Conservation (phyloP, 1,140 invertebrate genomes). For the Leptinotarsa texana region DNA sequence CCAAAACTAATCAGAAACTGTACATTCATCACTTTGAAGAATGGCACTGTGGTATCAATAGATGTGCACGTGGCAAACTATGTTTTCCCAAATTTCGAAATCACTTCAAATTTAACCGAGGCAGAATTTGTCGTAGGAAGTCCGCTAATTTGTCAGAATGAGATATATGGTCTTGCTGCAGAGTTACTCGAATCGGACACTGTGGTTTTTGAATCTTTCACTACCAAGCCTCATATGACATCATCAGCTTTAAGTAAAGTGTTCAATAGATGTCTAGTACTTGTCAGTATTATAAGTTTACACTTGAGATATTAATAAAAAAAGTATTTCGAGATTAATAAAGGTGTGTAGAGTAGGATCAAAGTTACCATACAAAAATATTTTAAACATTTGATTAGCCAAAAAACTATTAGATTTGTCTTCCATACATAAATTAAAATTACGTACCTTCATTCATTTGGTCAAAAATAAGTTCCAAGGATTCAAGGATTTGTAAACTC, state of each 20-base stretch:
- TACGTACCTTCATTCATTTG: too few relatives aligned
- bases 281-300: background rate
- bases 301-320: too few relatives aligned
- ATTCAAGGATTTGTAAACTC: too few relatives aligned
- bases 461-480: too few relatives aligned
- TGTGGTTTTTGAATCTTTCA: conserved; percentile 20
- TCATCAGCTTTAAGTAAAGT: background rate
- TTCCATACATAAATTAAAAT: too few relatives aligned
- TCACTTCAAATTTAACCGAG: background rate
- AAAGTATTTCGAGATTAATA: too few relatives aligned
- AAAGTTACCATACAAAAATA: too few relatives aligned
- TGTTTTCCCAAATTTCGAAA: background rate
- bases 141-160: conserved; percentile 20
- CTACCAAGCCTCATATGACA: too few relatives aligned
- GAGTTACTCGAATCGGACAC: background rate
- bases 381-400: too few relatives aligned
- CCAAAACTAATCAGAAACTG: conserved; percentile 9
- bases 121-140: conserved; percentile 14
- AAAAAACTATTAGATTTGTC: too few relatives aligned
- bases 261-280: conserved; percentile 1
- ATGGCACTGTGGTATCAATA: background rate
- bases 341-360: too few relatives aligned
- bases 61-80: background rate
- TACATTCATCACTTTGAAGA: conserved; percentile 14
- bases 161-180: conserved; percentile 26